Evolutionary conservation across 64 coral and sea anemone species (phyloP).

Genomic region (Astreopora myriophthalma): DNA sequence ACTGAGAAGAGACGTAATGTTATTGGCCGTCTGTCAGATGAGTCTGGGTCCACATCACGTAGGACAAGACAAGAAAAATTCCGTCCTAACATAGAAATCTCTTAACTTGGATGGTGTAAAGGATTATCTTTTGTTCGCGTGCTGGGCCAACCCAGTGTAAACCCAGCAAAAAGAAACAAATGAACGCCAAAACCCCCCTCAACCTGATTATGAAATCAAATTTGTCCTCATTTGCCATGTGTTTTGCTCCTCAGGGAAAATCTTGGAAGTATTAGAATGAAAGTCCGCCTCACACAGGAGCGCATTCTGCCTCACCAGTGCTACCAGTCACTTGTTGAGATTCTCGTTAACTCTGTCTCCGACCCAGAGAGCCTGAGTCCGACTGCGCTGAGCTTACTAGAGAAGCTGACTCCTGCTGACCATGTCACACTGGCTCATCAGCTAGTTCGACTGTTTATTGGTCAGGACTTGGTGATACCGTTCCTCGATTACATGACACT

Average conservation of each 20-base stretch:
- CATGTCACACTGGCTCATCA: slow-evolving; percentile 74
- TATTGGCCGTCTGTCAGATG: no score
- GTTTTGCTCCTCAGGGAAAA: slow-evolving; percentile 59
- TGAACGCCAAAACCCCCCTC: no score
- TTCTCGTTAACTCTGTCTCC: slow-evolving; percentile 67
- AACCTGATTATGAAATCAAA: background rate
- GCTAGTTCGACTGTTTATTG: slow-evolving; percentile 88
- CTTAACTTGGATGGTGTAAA: no score
- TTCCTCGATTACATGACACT: slow-evolving; percentile 82
- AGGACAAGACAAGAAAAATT: no score
- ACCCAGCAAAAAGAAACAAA: no score
- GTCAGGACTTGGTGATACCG: slow-evolving; percentile 52
- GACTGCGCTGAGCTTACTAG: slow-evolving; percentile 70
- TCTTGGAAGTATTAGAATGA: slow-evolving; percentile 93
- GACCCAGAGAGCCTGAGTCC: background rate
- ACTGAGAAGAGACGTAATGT: no score
- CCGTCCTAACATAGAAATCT: no score
- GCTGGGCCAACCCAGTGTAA: no score
- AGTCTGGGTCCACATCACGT: no score
- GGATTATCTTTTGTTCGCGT: no score
- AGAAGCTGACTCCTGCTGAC: slow-evolving; percentile 72
- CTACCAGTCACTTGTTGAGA: slow-evolving; percentile 75
- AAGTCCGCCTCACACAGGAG: slow-evolving; percentile 83
- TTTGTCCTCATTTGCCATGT: background rate
- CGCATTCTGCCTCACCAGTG: slow-evolving; percentile 72